These are phyloP conservation scores for Allolobophora icterica DNA, from an alignment of 2,888 invertebrate species.

Conservation along the genomic window DNA sequence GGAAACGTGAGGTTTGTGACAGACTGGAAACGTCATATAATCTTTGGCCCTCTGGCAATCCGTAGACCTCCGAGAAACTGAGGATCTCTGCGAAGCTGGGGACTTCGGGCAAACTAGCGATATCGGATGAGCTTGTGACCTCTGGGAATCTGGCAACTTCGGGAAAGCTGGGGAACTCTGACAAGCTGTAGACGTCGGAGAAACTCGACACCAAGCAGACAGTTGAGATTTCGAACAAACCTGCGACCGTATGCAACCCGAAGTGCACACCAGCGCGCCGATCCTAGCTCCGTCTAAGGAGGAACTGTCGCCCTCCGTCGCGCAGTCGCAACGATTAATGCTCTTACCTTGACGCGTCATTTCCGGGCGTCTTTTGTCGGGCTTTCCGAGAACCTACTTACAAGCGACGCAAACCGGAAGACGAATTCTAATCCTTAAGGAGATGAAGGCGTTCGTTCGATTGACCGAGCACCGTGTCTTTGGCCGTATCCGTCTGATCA, in stretches of 20 bases:
- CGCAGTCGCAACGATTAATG: background rate
- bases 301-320: accelerated
- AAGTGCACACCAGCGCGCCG: background rate
- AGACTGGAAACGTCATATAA: background rate
- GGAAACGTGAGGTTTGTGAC: background rate
- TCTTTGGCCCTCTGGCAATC: background rate
- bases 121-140: too few relatives aligned
- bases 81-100: background rate
- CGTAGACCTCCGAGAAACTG: background rate
- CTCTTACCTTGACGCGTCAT: slow-evolving; percentile 7
- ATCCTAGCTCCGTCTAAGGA: background rate
- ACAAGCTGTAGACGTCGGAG: background rate
- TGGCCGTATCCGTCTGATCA: background rate
- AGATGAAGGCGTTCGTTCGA: background rate
- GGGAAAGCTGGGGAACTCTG: background rate
- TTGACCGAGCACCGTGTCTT: background rate
- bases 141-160: background rate
- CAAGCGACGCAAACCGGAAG: background rate
- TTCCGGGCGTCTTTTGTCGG: background rate
- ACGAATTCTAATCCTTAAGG: background rate
- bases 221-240: background rate
- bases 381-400: background rate
- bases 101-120: background rate
- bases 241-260: background rate
- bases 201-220: background rate